Evolutionary conservation across 2,888 invertebrate genomes (phyloP).

Genomic region (Ormyrus pomaceus): DNA sequence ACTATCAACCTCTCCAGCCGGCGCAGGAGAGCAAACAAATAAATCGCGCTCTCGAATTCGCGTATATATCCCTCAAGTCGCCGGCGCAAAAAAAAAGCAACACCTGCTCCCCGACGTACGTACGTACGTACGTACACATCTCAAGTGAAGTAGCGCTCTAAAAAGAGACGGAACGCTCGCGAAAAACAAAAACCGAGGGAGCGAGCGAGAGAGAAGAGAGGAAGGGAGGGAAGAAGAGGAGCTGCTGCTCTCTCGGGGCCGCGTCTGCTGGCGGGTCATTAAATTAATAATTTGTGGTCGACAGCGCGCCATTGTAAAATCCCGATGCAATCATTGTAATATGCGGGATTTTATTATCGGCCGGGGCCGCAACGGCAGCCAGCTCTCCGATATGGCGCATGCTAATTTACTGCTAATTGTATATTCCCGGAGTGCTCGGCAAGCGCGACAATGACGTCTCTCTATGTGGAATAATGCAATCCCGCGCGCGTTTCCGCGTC

Average conservation of each 20-base stretch:
- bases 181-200: conserved; percentile 10
- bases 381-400: conserved; percentile 61
- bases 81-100: too few species aligned
- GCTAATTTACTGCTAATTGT: conserved; percentile 76
- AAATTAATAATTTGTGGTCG: conserved; percentile 76
- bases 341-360: conserved; percentile 74
- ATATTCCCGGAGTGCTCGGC: conserved; percentile 62
- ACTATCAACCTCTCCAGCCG: too few species aligned
- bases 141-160: conserved; percentile 12
- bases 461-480: conserved; percentile 58
- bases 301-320: conserved; percentile 72
- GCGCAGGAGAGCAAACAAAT: too few species aligned
- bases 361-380: conserved; percentile 58
- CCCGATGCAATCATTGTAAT: conserved; percentile 74
- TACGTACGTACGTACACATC: too few species aligned
- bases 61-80: background rate
- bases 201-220: background rate
- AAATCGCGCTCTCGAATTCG: background rate
- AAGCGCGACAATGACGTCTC: conserved; percentile 70
- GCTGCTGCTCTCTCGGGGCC: background rate
- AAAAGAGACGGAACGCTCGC: background rate
- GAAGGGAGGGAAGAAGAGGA: conserved; percentile 9
- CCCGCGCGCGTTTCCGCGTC: conserved; percentile 33
- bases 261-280: conserved; percentile 64
- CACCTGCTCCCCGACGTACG: too few species aligned